Evolutionary conservation across 2,888 invertebrate species (phyloP).

Genomic region (Saturnia japonica): DNA sequence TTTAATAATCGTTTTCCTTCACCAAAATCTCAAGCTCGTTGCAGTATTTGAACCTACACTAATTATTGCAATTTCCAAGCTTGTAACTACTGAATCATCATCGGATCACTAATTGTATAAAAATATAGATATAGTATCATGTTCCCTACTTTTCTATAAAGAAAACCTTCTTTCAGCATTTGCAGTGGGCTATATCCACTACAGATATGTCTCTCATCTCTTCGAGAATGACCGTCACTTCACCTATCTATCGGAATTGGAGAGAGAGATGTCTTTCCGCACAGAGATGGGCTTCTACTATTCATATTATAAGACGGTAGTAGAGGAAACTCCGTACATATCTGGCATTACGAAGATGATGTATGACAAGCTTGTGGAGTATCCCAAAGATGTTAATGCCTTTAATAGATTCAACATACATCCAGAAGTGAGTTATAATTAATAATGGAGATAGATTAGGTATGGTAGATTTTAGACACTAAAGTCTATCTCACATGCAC

Average conservation of each 20-base stretch:
- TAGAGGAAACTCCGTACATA: slow-evolving; percentile 83
- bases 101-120: too few species aligned
- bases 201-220: slow-evolving; percentile 85
- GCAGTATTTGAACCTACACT: too few species aligned
- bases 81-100: too few species aligned
- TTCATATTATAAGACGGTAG: slow-evolving; percentile 92
- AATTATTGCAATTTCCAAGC: too few species aligned
- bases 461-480: too few species aligned
- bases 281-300: slow-evolving; percentile 96
- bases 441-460: neutral
- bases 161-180: slow-evolving; percentile 68
- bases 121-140: neutral
- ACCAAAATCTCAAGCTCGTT: too few species aligned
- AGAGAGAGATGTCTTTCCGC: slow-evolving; percentile 92
- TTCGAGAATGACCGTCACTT: slow-evolving; percentile 94
- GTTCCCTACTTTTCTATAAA: neutral
- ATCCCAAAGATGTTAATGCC: slow-evolving; percentile 90
- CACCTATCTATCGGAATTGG: slow-evolving; percentile 90
- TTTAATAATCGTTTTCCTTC: too few species aligned
- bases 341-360: slow-evolving; percentile 84
- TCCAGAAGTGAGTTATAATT: slow-evolving; percentile 86
- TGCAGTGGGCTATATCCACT: slow-evolving; percentile 82
- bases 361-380: slow-evolving; percentile 90
- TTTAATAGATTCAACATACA: slow-evolving; percentile 91
- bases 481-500: too few species aligned